Evolutionary conservation across 2,113 vertebrate species (phyloP), one percentile per base, ranked within the genome.

Genomic region (Hypomesus transpacificus): DNA sequence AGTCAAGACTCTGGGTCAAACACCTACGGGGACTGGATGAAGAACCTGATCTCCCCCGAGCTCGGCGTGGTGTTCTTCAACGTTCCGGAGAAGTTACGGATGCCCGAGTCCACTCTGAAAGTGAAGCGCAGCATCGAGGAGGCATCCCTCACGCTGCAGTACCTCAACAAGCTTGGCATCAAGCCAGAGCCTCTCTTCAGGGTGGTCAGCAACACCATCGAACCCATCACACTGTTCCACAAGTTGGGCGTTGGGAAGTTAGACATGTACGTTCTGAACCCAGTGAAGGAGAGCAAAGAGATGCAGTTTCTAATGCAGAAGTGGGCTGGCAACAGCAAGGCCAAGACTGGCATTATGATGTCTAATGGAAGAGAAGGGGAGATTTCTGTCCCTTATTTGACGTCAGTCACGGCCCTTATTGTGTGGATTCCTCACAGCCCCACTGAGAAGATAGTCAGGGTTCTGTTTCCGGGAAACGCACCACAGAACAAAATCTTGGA

Each of bases 271-370:
- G 78, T 98, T 62, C 87, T 99, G 74, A 99, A 98, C 75, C 97
- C 97, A 4, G 95, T 99, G 21, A 98, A 98, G 73, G 97, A 99
- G 82, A 99, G 97, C 89, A 99, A 99, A 82, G 97, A 99, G 89
- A 99, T 99, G 97, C 97, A 99, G 75, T 99, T 99, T 80, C 93
- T 99, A 50, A 98, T 99, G 97, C 96, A 99, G 73, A 98, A 98
- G 80, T 99, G 97, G 97, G 93, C 96, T 18, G 97, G 97, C 11
- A 99, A 99, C 75, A 99, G 97, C 83, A 99, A 99, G 84, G 97
- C 97, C 69, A 99, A 99, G 88, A 99, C 97, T 16, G 97, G 97
- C 5, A 97, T 99, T 17, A 89, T 90, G 62, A 91, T 99, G 11
- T 85, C 95, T 26, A 98, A 87, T 51, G 97, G 97, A 59, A 99